phyloP scores from a whole-genome alignment of 2,113 vertebrate species.

The Spilogale gracilis region DNA sequence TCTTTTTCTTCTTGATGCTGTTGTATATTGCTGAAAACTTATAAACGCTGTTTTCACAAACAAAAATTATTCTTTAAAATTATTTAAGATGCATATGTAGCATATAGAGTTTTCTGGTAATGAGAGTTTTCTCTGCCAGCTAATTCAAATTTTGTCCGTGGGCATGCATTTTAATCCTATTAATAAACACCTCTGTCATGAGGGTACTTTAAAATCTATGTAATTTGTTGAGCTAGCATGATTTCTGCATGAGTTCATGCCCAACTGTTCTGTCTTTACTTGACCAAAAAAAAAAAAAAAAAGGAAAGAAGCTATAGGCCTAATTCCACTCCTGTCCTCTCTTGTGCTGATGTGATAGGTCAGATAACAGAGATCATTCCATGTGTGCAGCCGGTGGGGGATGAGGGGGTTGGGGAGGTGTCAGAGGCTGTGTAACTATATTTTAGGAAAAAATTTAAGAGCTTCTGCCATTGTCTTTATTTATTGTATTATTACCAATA shows the following conservation, averaged over 20 bases:
- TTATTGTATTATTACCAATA: neutral
- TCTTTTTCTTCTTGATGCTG: neutral
- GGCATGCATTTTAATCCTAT: neutral
- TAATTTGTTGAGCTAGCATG: neutral
- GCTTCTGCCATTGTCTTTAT: neutral
- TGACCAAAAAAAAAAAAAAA: neutral
- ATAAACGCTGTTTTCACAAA: conserved; percentile 39
- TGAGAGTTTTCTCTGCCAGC: neutral
- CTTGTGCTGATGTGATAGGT: neutral
- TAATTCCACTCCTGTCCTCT: neutral
- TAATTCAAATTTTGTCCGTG: neutral
- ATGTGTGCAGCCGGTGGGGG: too few relatives aligned
- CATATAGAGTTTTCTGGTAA: conserved; percentile 3
- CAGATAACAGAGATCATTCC: neutral
- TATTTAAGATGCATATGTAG: neutral
- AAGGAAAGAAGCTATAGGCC: neutral
- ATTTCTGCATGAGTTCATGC: neutral
- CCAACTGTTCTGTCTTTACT: neutral
- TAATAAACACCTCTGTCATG: neutral
- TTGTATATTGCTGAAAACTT: conserved; percentile 22
- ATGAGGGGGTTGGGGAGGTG: neutral
- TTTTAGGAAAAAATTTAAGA: conserved; percentile 3
- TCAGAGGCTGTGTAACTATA: neutral
- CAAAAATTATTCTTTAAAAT: conserved; percentile 2
- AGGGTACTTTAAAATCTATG: neutral